Percentiles rank a stretch among this genome's conserved stretches.
phyloP scores from a whole-genome alignment of 2,888 invertebrate genomes.

The Polymixis lichenea region DNA sequence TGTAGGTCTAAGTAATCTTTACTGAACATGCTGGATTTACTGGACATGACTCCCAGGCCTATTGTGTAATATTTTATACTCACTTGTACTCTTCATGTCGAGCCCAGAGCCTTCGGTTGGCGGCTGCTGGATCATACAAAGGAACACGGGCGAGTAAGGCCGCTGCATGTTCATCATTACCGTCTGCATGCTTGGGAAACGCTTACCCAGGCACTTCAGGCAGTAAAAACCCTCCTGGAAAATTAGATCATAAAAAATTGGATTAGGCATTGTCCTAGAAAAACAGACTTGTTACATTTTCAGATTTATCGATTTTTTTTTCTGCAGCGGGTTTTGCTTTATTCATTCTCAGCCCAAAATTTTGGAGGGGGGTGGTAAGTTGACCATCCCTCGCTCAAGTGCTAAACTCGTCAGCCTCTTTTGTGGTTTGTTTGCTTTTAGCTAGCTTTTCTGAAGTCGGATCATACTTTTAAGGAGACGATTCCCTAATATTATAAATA shows the following conservation, averaged over 20 bases:
- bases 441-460: background rate
- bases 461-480: background rate
- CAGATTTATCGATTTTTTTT: background rate
- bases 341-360: background rate
- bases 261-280: background rate
- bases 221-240: slow-evolving; percentile 87
- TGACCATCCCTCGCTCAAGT: background rate
- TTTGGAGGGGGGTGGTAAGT: background rate
- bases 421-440: background rate
- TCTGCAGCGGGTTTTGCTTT: background rate
- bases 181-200: slow-evolving; percentile 76
- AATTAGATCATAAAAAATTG: background rate
- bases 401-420: background rate
- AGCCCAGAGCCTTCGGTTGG: slow-evolving; percentile 67
- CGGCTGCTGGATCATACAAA: slow-evolving; percentile 76
- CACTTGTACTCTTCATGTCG: slow-evolving; percentile 76
- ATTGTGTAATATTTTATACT: slow-evolving; percentile 50
- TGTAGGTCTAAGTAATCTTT: too few species aligned
- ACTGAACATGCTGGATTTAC: too few species aligned
- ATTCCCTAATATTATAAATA: too few species aligned
- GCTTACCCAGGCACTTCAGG: slow-evolving; percentile 75
- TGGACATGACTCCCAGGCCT: background rate
- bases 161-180: slow-evolving; percentile 68
- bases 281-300: background rate
- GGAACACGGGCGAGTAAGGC: slow-evolving; percentile 73